A percentile compares a stretch with the other conserved stretches of the same genome.
Conservation (phyloP, 2,113 vertebrate species). For the Kryptolebias marmoratus region DNA sequence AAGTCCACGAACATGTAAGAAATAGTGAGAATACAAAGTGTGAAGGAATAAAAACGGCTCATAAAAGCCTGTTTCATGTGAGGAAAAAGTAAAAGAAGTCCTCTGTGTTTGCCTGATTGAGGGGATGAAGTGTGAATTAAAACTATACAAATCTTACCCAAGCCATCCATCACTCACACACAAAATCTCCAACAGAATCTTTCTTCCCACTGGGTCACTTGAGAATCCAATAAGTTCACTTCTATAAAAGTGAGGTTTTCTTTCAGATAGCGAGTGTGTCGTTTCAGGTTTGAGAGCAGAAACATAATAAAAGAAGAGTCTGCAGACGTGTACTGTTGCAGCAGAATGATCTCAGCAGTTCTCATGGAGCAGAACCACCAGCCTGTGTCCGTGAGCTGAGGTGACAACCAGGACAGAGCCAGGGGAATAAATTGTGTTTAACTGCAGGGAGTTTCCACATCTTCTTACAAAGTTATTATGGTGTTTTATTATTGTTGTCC, state of each 20-base stretch:
- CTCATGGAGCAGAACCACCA: slow-evolving; percentile 8
- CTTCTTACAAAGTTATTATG: neutral
- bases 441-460: slow-evolving; percentile 15
- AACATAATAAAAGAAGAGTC: slow-evolving; percentile 41
- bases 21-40: slow-evolving; percentile 18
- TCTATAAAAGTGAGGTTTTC: slow-evolving; percentile 21
- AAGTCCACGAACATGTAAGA: slow-evolving; percentile 31
- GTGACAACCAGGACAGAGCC: slow-evolving; percentile 10
- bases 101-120: neutral
- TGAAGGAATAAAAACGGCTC: slow-evolving; percentile 10
- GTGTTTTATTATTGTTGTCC: neutral
- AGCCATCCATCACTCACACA: slow-evolving; percentile 33
- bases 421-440: slow-evolving; percentile 7
- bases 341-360: slow-evolving; percentile 28
- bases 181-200: slow-evolving; percentile 18
- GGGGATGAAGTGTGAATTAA: slow-evolving; percentile 20
- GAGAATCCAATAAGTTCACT: slow-evolving; percentile 35
- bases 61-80: slow-evolving; percentile 1
- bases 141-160: slow-evolving; percentile 47
- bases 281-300: slow-evolving; percentile 26
- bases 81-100: neutral
- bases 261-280: slow-evolving; percentile 48
- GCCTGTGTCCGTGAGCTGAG: slow-evolving; percentile 12
- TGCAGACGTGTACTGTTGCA: slow-evolving; percentile 39
- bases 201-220: slow-evolving; percentile 46